phyloP scores from a whole-genome alignment of 2,113 vertebrate genomes.

The Canis aureus region DNA sequence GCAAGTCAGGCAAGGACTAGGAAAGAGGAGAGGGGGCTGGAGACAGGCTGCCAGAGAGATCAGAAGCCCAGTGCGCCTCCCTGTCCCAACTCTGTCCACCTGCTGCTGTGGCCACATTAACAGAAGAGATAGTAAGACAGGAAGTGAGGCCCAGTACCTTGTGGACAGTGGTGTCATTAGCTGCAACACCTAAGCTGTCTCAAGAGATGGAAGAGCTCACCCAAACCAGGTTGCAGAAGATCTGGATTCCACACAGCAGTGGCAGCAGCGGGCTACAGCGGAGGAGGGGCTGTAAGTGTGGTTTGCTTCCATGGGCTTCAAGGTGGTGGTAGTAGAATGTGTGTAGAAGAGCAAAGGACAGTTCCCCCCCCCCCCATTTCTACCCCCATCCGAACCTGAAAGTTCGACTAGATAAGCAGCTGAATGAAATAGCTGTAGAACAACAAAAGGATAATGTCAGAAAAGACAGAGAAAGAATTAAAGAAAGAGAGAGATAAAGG shows the following conservation, averaged over 20 bases:
- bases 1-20: conserved; percentile 44
- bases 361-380: neutral
- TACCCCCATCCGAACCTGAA: neutral
- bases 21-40: conserved; percentile 43
- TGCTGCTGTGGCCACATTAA: conserved; percentile 54
- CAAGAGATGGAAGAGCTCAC: conserved; percentile 87
- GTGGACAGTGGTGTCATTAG: conserved; percentile 49
- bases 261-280: conserved; percentile 86
- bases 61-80: neutral
- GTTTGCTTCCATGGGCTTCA: conserved; percentile 82
- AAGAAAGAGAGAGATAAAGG: neutral
- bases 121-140: conserved; percentile 47
- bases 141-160: conserved; percentile 41
- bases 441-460: conserved; percentile 46
- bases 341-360: conserved; percentile 24
- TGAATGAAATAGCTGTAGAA: conserved; percentile 19
- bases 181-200: conserved; percentile 84
- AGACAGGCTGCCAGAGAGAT: conserved; percentile 63
- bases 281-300: conserved; percentile 93
- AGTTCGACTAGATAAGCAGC: neutral
- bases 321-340: conserved; percentile 55
- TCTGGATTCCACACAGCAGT: conserved; percentile 92
- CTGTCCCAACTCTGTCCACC: neutral
- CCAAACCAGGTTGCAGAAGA: conserved; percentile 93
- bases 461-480: conserved; percentile 11